phyloP scores from a whole-genome alignment of 1,140 invertebrate species.

The Papilio aristodemus region DNA sequence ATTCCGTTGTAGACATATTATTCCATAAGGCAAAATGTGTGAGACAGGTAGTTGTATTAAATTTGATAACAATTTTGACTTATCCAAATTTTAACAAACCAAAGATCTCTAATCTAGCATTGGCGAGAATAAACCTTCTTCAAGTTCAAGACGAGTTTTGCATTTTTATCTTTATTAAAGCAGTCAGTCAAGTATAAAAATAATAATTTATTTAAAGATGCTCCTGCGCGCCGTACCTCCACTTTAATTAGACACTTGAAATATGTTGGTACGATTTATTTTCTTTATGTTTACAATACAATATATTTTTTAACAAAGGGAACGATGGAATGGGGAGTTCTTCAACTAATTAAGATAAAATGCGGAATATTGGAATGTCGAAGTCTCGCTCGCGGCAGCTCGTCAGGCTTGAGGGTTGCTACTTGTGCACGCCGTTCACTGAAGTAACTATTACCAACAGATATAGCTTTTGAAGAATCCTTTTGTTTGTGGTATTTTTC shows the following conservation, averaged over 20 bases:
- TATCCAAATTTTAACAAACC: too few species aligned
- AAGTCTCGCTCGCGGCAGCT: conserved; percentile 12
- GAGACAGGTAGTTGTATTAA: too few species aligned
- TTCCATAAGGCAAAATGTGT: too few species aligned
- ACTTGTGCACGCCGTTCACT: conserved; percentile 21
- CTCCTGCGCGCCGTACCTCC: not conserved
- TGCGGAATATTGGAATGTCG: conserved; percentile 23
- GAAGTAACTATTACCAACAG: conserved; percentile 23
- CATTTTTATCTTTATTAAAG: too few species aligned
- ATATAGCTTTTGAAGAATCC: conserved; percentile 15
- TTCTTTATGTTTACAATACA: not conserved
- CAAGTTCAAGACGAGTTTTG: too few species aligned
- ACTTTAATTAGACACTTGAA: not conserved
- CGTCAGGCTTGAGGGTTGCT: conserved; percentile 3
- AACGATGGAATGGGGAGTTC: conserved; percentile 1
- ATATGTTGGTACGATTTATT: not conserved
- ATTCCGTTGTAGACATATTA: too few species aligned
- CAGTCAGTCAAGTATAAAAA: not conserved
- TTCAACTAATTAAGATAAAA: conserved; percentile 22
- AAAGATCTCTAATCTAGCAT: too few species aligned
- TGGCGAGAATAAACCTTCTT: too few species aligned
- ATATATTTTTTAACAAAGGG: conserved; percentile 17
- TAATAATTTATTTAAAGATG: too few species aligned
- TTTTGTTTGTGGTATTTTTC: conserved; percentile 10
- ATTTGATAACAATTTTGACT: too few species aligned